Base-by-base conservation (phyloP, 2,113 vertebrate genomes). In the Emydocephalus ijimae region DNA sequence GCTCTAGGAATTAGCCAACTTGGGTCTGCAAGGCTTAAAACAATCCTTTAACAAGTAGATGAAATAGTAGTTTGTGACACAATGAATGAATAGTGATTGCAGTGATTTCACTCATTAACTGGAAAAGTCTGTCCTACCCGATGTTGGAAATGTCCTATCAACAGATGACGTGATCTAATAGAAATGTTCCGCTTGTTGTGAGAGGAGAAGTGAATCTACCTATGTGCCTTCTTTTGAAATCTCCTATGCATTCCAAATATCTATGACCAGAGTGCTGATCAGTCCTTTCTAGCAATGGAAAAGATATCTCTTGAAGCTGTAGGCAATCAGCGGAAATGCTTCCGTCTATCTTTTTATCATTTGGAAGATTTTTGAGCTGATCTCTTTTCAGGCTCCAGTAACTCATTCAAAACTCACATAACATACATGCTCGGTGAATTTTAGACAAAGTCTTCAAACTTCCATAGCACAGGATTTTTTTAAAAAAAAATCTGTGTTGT, bases 351-450 rank as follows among this genome's bases (percentile, higher is more conserved):
- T 81, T 81, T 81, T 15, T 81, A 39, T 39, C n/a, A 81, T 39
- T 15, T 20, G 69, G 69, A 81, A 81, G 69, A 81, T 81, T 81
- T 81, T 39, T 39, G 18, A 39, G 69, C 18, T 29, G 61, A n/a
- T 69, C 29, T 64, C 26, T 39, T 39, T 39, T 81, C 34, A 43
- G 74, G 5, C 0, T 9, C 34, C 20, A 50, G 43, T 34, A 24
- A 18, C 39, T 0, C 0, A 7, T 48, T 92, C 50, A 2, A 20
- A 0, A 64, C 0, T 26, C 43, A 24, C 20, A 39, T 81, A 81
- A 23, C 23, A 34, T 2, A 0, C 0, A 9, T 14, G 3, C 5
- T 54, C 10, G 61, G 88, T 21, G 88, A 89, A 18, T 20, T 26
- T 64, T 52, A 74, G 15, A 0, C 24, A 39, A 7, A 5, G 11